These are phyloP conservation scores for Andrena praecox DNA, from an alignment of 2,888 invertebrate species.

Conservation along the genomic window DNA sequence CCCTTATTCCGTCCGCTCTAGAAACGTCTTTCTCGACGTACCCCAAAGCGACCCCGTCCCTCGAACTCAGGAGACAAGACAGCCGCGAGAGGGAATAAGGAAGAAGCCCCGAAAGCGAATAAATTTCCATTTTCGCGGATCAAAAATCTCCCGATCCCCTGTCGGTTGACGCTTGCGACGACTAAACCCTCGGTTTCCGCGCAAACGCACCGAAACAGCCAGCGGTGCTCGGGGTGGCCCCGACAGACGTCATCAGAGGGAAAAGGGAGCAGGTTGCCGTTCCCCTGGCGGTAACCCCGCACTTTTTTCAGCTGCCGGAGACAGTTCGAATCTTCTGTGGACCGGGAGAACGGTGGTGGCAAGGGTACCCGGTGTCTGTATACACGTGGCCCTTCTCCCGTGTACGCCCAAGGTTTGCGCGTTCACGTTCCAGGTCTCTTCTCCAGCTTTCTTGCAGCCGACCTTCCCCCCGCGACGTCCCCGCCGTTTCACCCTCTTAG, in stretches of 20 bases:
- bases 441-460: slow-evolving; percentile 44
- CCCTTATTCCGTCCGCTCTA: neutral
- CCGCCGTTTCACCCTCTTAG: slow-evolving; percentile 54
- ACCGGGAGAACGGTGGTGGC: slow-evolving; percentile 41
- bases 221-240: slow-evolving; percentile 31
- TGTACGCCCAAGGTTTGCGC: slow-evolving; percentile 15
- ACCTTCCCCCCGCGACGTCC: neutral
- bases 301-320: slow-evolving; percentile 63
- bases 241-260: slow-evolving; percentile 45
- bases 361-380: slow-evolving; percentile 9
- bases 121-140: slow-evolving; percentile 33
- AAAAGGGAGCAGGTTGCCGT: neutral
- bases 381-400: slow-evolving; percentile 8
- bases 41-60: neutral
- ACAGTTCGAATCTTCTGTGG: slow-evolving; percentile 68
- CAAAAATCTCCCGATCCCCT: neutral
- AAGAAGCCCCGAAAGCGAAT: slow-evolving; percentile 20
- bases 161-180: neutral
- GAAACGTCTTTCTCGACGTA: neutral
- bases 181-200: slow-evolving; percentile 37
- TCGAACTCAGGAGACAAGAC: neutral
- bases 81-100: neutral
- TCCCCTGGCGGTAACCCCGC: slow-evolving; percentile 33
- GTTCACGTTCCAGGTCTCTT: slow-evolving; percentile 53
- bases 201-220: slow-evolving; percentile 28